Base-by-base conservation (phyloP, 2,113 vertebrate genomes). In the Tretioscincus oriximinensis region DNA sequence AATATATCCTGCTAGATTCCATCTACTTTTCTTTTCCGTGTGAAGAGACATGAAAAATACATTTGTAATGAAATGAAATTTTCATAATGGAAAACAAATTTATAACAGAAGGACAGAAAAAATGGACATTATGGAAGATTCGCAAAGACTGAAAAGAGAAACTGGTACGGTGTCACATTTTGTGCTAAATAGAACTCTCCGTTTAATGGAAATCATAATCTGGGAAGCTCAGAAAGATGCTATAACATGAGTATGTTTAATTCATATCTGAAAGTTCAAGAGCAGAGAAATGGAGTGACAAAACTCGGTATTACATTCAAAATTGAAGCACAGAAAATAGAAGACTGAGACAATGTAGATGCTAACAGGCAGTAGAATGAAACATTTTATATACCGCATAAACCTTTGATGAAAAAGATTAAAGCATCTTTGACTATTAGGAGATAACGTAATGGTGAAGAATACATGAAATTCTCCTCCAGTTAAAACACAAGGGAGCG, bases 151-250 rank as follows among this genome's bases (percentile, higher is more conserved):
- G n/a, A 51, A 73, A 18, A 14, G 41, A 65, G n/a, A 54, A 35
- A 28, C 16, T 54, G 70, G 29, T 9, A 63, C 21, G n/a, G 26
- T 29, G 24, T 51, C n/a, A 65, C 22, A 12, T 80, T 61, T 75
- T 61, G 51, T 61, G 51, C 51, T 61, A 29, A 12, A 75, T 75
- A 24, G 60, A 28, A 29, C 45, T 41, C 41, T 70, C 67, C n/a
- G 51, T 79, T 71, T 80, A 80, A 80, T 71, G 28, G 60, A 47
- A 72, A 28, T 35, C 68, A 71, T 80, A 31, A 71, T 28, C 77
- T 80, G 77, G 41, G 16, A n/a, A 80, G 70, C 60, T 73, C 78
- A 73, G 41, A 80, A 73, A 73, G 64, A 65, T 45, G 47, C 69
- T 35, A 49, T 29, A 65, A 20, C 11, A 7, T 65, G 12, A 31